Evolutionary conservation across 1,140 invertebrate species (phyloP), one percentile per base, ranked within the genome.

Genomic region (Radopholus similis): DNA sequence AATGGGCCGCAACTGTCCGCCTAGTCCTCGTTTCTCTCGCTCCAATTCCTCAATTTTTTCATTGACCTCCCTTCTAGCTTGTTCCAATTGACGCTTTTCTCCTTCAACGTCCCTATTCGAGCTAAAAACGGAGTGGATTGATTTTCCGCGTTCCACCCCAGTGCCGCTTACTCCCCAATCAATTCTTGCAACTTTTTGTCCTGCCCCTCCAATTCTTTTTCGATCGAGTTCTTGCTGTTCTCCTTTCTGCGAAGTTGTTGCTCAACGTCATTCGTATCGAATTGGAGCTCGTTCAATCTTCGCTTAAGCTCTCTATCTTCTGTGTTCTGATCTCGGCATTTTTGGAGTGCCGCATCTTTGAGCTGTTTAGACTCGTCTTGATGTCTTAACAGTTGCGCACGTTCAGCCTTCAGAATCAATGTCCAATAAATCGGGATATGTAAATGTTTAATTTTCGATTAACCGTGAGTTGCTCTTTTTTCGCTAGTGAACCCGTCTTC

Each of bases 111-210:
- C 58, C 26, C 55, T 30, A 54, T 30, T 54, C 42, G 66, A 67
- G 53, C 66, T 68, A 28, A 54, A 68, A 69, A 56, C 6, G 26
- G 38, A 2, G 1, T 21, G 21, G 44, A 28, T 4, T 6, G 62
- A 34, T 34, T 2, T 58, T 28, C 4, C 4, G 21, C 30, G 56
- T 21, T 15, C 8, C 21, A 66, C 35, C 47, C 15, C 8, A 64
- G 40, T 9, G 34, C n/a, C 35, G 34, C 35, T 18, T 32, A 68
- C 66, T 62, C 54, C 37, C 44, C 64, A 13, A 68, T 32, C 2
- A 68, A 38, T n/a, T 53, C 34, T 13, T 30, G 9, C 23, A 68
- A 37, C 23, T 68, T 28, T 13, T 18, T 37, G 54, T 66, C 40
- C n/a, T 23, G 26, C 26, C 53, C 28, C n/a, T 53, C 44, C 2